A percentile compares a stretch with the other conserved stretches of the same genome.
Evolutionary conservation across 2,113 vertebrate species (phyloP).

Genomic region (Plectropomus leopardus): DNA sequence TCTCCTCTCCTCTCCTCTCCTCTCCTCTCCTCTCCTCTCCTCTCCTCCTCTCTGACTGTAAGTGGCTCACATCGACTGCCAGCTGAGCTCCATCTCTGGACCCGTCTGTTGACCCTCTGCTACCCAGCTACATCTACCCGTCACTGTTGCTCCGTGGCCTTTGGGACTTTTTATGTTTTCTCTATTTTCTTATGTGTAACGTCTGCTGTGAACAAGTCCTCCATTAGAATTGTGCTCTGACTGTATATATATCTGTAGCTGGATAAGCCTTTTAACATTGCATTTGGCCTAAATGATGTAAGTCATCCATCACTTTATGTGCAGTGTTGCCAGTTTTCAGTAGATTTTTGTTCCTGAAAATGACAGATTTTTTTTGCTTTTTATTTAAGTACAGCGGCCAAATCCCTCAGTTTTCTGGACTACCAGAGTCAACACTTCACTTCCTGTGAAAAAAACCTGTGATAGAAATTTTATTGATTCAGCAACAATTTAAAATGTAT

Average conservation of each 20-base stretch:
- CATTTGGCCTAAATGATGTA: neutral
- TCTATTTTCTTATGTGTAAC: neutral
- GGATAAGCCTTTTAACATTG: neutral
- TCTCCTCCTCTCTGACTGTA: constrained; percentile 42
- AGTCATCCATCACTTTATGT: neutral
- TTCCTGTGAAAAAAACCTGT: neutral
- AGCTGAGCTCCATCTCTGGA: constrained; percentile 69
- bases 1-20: constrained; percentile 8
- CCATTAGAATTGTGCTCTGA: neutral
- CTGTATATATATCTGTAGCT: neutral
- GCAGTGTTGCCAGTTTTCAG: neutral
- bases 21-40: neutral
- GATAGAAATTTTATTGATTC: neutral
- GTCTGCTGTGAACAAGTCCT: constrained; percentile 11
- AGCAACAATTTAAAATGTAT: neutral
- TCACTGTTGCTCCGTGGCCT: constrained; percentile 48
- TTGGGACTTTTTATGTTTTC: constrained; percentile 32
- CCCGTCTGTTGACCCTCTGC: constrained; percentile 72
- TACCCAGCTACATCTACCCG: constrained; percentile 59
- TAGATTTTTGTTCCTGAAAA: too few relatives aligned
- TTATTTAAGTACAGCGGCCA: neutral
- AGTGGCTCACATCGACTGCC: constrained; percentile 70
- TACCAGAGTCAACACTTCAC: neutral
- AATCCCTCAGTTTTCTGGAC: neutral
- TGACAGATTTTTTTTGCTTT: neutral